Evolutionary conservation across 2,113 vertebrate species (phyloP).

Genomic region (Pterocles gutturalis): DNA sequence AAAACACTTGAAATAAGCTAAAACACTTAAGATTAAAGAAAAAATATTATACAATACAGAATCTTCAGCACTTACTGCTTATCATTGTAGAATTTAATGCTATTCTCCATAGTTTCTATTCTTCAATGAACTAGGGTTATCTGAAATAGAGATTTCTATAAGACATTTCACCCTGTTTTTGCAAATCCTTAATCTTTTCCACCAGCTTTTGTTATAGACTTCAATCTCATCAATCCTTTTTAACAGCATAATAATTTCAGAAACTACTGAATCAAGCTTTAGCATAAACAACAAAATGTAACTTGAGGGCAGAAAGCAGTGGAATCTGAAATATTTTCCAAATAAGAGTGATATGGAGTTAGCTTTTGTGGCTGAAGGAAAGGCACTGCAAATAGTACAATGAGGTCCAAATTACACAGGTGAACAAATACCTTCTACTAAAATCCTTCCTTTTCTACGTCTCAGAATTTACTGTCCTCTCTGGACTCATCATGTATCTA

Average conservation of each 20-base stretch:
- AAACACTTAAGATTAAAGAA: not conserved
- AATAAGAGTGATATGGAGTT: not conserved
- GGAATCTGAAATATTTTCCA: not conserved
- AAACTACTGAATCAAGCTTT: not conserved
- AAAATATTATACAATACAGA: not conserved
- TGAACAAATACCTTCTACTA: not conserved
- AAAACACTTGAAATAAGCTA: slow-evolving; percentile 9
- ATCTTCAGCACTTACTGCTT: not conserved
- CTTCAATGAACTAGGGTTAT: not conserved
- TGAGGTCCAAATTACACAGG: accelerated
- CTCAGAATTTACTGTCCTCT: not conserved
- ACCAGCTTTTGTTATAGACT: not conserved
- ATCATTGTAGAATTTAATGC: not conserved
- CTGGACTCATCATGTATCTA: not conserved
- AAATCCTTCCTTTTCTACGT: not conserved
- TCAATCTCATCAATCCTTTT: not conserved
- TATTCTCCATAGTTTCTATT: not conserved
- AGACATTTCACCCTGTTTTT: not conserved
- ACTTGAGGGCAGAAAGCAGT: not conserved
- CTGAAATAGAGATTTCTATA: not conserved
- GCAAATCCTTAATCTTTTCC: slow-evolving; percentile 14
- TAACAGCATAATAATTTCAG: not conserved
- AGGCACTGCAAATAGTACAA: not conserved
- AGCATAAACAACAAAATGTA: slow-evolving; percentile 11
- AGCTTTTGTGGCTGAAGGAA: not conserved